Conservation (phyloP, 2,888 invertebrate species). For the Parnassius mnemosyne region DNA sequence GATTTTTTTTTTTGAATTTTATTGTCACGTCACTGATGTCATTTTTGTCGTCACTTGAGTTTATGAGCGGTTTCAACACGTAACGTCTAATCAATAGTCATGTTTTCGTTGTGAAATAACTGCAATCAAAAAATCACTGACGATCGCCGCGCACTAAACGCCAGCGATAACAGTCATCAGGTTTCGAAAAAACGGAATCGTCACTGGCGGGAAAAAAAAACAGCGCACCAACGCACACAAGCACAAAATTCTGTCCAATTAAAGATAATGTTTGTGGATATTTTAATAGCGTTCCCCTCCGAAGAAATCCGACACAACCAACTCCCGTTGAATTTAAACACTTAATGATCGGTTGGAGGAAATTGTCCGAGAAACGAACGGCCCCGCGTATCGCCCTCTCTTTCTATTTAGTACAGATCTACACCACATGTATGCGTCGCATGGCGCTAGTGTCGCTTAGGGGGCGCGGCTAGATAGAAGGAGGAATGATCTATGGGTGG, state of each 20-base stretch:
- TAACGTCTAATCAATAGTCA: conserved; percentile 36
- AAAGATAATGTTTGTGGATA: conserved; percentile 80
- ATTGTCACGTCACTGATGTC: conserved; percentile 70
- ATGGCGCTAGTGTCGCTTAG: conserved; percentile 57
- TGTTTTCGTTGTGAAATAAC: conserved; percentile 30
- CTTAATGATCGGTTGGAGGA: conserved; percentile 80
- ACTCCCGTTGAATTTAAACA: conserved; percentile 79
- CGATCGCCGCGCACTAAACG: conserved; percentile 67
- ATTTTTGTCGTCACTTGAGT: conserved; percentile 51
- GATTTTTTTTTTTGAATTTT: conserved; percentile 27
- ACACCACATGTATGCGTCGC: conserved; percentile 63
- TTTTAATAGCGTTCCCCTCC: conserved; percentile 80
- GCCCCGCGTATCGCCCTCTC: conserved; percentile 65
- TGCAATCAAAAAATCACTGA: conserved; percentile 48
- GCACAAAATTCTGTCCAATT: conserved; percentile 79
- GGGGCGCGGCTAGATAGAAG: conserved; percentile 54
- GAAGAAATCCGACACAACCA: conserved; percentile 80
- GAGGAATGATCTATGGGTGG: conserved; percentile 57
- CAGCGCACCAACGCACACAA: conserved; percentile 66
- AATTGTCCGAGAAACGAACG: conserved; percentile 79
- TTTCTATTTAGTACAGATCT: conserved; percentile 62
- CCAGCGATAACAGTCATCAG: conserved; percentile 75
- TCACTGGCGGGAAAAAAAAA: conserved; percentile 62
- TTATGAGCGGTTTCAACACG: conserved; percentile 40
- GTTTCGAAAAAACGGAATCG: conserved; percentile 71